Conservation (phyloP, 2,797 vertebrate species). For the Schizopygopsis malacanthus region DNA sequence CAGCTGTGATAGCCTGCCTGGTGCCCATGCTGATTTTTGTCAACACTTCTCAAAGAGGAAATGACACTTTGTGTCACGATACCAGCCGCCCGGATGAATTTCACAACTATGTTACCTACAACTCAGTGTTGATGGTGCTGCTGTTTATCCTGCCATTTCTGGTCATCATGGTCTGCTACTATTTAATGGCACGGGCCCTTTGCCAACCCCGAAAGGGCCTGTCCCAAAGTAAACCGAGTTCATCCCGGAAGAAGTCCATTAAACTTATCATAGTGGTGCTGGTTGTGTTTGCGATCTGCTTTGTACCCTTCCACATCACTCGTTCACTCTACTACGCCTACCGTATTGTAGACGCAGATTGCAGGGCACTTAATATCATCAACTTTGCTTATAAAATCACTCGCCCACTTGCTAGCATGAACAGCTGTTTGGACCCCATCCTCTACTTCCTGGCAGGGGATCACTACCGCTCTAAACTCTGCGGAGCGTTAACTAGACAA, state of each 20-base stretch:
- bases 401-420: constrained; percentile 89
- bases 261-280: constrained; percentile 87
- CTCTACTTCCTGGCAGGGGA: constrained; percentile 91
- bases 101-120: constrained; percentile 85
- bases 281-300: constrained; percentile 88
- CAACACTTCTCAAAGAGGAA: constrained; percentile 82
- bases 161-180: constrained; percentile 88
- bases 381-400: constrained; percentile 96
- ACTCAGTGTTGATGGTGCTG: constrained; percentile 86
- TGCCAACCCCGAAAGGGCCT: constrained; percentile 75
- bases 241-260: constrained; percentile 83
- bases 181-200: constrained; percentile 85
- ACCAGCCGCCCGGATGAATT: constrained; percentile 88
- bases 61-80: constrained; percentile 90
- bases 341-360: constrained; percentile 83
- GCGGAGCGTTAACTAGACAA: constrained; percentile 65
- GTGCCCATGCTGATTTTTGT: constrained; percentile 91
- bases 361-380: constrained; percentile 84
- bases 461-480: constrained; percentile 81
- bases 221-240: constrained; percentile 58
- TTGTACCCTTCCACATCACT: constrained; percentile 94
- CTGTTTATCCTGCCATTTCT: constrained; percentile 89
- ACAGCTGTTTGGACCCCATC: constrained; percentile 94
- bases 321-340: constrained; percentile 90
- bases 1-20: constrained; percentile 80